These are phyloP conservation scores for Bicyclus anynana DNA, from an alignment of 1,140 invertebrate species.

Conservation along the genomic window DNA sequence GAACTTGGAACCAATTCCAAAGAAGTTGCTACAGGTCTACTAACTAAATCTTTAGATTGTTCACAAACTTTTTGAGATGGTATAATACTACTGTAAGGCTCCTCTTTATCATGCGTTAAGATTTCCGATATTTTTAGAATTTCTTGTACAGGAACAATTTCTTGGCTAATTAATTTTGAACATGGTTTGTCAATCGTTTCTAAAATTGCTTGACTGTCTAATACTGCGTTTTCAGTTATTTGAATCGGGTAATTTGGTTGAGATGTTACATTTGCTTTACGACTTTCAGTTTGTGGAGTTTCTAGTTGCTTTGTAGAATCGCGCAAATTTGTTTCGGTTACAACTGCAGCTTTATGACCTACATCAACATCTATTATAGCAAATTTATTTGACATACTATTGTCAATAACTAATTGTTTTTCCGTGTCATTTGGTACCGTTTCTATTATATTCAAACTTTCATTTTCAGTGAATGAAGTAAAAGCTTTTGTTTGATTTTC, in stretches of 20 bases:
- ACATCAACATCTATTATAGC: conserved; percentile 46
- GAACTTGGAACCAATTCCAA: conserved; percentile 47
- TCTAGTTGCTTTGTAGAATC: conserved; percentile 41
- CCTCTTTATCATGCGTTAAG: conserved; percentile 55
- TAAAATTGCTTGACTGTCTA: conserved; percentile 50
- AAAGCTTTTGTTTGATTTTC: conserved; percentile 30
- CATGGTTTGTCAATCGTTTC: conserved; percentile 32
- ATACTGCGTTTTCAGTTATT: conserved; percentile 45
- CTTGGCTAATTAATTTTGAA: conserved; percentile 32
- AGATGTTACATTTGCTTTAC: conserved; percentile 45
- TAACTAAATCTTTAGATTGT: conserved; percentile 35
- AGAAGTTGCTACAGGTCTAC: conserved; percentile 47
- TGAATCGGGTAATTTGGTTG: conserved; percentile 40
- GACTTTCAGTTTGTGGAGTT: conserved; percentile 17
- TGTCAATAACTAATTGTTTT: conserved; percentile 29
- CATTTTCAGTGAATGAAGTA: conserved; percentile 40
- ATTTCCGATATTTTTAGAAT: conserved; percentile 47
- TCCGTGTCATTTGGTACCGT: conserved; percentile 35
- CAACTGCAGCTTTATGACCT: conserved; percentile 51
- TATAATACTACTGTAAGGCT: conserved; percentile 28
- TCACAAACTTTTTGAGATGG: conserved; percentile 26
- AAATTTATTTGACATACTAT: conserved; percentile 25
- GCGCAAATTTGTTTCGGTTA: conserved; percentile 41
- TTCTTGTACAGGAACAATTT: conserved; percentile 42
- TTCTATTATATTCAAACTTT: conserved; percentile 60